A percentile compares a stretch with the other conserved stretches of the same genome.
These are phyloP conservation scores for Spodoptera frugiperda DNA, from an alignment of 1,140 invertebrate genomes.

Conservation along the genomic window DNA sequence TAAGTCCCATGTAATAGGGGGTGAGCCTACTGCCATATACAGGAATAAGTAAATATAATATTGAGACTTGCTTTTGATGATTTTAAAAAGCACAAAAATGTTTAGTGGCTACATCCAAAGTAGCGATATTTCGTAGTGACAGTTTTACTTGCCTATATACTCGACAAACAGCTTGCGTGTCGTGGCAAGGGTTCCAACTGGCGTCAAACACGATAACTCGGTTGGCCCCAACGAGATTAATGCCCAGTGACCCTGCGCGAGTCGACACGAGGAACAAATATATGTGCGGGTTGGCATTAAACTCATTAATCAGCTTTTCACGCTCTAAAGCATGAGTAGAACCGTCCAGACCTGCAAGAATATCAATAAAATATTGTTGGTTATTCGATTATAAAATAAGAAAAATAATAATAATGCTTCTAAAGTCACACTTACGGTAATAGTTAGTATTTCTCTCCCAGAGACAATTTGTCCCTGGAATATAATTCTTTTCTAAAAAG, in stretches of 20 bases:
- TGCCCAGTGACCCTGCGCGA: conserved; percentile 97
- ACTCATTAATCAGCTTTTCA: conserved; percentile 98
- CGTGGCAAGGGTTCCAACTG: conserved; percentile 99
- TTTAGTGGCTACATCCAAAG: too few species aligned
- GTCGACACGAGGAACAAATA: conserved; percentile 98
- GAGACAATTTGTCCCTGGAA: conserved; percentile 91
- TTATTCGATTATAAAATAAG: not conserved
- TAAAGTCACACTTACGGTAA: conserved; percentile 91
- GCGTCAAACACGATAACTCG: conserved; percentile 99
- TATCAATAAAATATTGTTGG: conserved; percentile 13
- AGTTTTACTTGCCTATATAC: conserved; percentile 91
- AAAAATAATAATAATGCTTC: not conserved
- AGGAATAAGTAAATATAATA: too few species aligned
- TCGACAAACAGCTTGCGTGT: conserved; percentile 99
- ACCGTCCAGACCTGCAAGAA: conserved; percentile 93
- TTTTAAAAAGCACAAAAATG: too few species aligned
- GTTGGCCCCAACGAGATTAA: conserved; percentile 99
- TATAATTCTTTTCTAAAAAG: conserved; percentile 93
- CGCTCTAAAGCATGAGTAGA: conserved; percentile 97
- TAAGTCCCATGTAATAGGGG: too few species aligned
- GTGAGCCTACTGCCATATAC: too few species aligned
- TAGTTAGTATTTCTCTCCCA: conserved; percentile 97
- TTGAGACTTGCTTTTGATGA: too few species aligned
- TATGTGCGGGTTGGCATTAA: conserved; percentile 96
- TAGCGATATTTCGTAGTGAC: too few species aligned